Evolutionary conservation across 2,113 vertebrate species (phyloP), one percentile per base, ranked within the genome.

Genomic region (Ginglymostoma cirratum): DNA sequence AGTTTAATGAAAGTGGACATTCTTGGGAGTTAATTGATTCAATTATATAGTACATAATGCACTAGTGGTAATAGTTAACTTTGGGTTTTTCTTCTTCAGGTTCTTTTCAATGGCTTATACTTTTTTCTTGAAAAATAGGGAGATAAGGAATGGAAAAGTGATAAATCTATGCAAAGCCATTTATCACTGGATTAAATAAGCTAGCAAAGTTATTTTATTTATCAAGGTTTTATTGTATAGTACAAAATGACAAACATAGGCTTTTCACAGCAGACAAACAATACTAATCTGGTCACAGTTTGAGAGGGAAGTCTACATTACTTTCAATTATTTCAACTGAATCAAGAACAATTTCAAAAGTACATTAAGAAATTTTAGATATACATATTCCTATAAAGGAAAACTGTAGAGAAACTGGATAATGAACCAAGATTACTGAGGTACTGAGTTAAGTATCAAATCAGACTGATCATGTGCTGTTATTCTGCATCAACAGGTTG

Each of bases 201-300:
- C 34, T n/a, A 45, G 67, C 24, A 48, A 72, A 27, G 42, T 27
- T 19, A 70, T 45, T 95, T 95, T 95, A 95, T 95, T 95, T 95
- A 95, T 72, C 93, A 95, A 95, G 66, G 42, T 70, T 95, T 95
- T 95, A 95, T 95, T 95, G 38, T 95, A 70, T 70, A 48, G 93
- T 95, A 95, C 93, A 95, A 95, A 95, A 95, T 95, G 93, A 70
- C 93, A 95, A 70, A 95, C 93, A 69, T 66, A 70, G 67, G 23
- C 42, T 48, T 95, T 95, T 95, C 93, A 72, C 67, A 95, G 38
- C 14, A 38, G 65, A 95, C 93, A 95, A 95, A 95, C 93, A 72
- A 95, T 95, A 95, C 67, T 72, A 95, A 95, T 48, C 67, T 95
- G 93, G 93, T 95, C 65, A 95, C 93, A 38, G 61, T 38, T 23